Percentiles rank a stretch among this genome's conserved stretches.
phyloP scores from a whole-genome alignment of 2,797 vertebrate genomes.

The Sylvia borin region DNA sequence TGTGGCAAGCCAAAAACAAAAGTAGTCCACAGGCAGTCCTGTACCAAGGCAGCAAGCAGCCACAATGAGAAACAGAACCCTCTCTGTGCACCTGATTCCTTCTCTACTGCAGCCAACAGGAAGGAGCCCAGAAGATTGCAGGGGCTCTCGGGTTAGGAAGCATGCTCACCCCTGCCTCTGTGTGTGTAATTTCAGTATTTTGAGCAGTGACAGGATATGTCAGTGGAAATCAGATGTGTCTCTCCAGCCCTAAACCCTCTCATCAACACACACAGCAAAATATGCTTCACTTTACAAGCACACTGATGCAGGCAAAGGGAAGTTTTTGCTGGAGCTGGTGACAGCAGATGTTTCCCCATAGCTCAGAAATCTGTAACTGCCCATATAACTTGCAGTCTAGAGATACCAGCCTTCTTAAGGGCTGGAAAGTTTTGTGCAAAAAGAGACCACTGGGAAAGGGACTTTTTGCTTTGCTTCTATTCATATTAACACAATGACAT shows the following conservation, averaged over 20 bases:
- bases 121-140: neutral
- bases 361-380: fast-evolving
- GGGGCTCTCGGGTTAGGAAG: neutral
- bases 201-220: fast-evolving
- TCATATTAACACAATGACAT: neutral
- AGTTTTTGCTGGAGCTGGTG: neutral
- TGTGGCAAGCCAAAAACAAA: neutral
- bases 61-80: neutral
- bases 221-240: neutral
- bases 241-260: neutral
- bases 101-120: neutral
- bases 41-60: fast-evolving
- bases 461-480: neutral
- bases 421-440: neutral
- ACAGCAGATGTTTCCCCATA: neutral
- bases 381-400: neutral
- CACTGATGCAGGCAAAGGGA: neutral
- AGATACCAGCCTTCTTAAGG: neutral
- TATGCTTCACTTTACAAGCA: neutral
- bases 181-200: no score
- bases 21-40: neutral
- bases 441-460: neutral
- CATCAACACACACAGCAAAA: neutral
- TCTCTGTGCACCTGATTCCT: neutral
- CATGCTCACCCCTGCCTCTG: neutral